Percentiles rank a stretch among this genome's conserved stretches.
Evolutionary conservation across 2,888 invertebrate genomes (phyloP).

Genomic region (Mesorhabditis spiculigera): DNA sequence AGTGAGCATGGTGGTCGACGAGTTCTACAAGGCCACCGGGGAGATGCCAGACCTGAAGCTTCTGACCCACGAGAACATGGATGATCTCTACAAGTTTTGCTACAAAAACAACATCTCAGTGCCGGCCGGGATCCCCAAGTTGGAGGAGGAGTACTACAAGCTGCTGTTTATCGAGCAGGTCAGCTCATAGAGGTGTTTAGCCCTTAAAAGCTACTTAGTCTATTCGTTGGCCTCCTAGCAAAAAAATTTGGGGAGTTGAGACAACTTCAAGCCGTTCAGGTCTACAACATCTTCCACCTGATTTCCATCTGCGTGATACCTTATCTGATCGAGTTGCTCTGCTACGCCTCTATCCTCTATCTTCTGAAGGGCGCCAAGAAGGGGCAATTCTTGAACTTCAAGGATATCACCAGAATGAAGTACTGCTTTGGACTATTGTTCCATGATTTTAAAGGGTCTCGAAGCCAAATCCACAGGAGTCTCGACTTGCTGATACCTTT

Average conservation of each 20-base stretch:
- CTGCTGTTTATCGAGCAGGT: slow-evolving; percentile 1
- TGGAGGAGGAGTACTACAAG: neutral
- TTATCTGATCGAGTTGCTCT: slow-evolving; percentile 29
- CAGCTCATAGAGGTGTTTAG: neutral
- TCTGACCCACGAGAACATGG: no score
- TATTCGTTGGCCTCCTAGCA: neutral
- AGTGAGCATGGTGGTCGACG: no score
- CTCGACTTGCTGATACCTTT: neutral
- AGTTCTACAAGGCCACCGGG: no score
- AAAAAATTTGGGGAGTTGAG: neutral
- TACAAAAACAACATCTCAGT: neutral
- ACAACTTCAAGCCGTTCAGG: slow-evolving; percentile 19
- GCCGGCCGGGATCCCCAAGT: neutral
- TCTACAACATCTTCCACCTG: slow-evolving; percentile 37
- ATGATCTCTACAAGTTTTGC: no score
- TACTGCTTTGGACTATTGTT: neutral
- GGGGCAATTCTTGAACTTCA: slow-evolving; percentile 18
- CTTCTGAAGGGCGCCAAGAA: slow-evolving; percentile 31
- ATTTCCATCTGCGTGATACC: slow-evolving; percentile 35
- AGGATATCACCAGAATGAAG: neutral
- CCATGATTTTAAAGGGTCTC: neutral
- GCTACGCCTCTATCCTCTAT: slow-evolving; percentile 34
- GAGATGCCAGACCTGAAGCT: no score
- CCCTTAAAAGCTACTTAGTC: neutral
- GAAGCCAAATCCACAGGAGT: neutral